A percentile compares a stretch with the other conserved stretches of the same genome.
These are phyloP conservation scores for Enteromius argenteus DNA, from an alignment of 2,797 vertebrate genomes.

Conservation along the genomic window DNA sequence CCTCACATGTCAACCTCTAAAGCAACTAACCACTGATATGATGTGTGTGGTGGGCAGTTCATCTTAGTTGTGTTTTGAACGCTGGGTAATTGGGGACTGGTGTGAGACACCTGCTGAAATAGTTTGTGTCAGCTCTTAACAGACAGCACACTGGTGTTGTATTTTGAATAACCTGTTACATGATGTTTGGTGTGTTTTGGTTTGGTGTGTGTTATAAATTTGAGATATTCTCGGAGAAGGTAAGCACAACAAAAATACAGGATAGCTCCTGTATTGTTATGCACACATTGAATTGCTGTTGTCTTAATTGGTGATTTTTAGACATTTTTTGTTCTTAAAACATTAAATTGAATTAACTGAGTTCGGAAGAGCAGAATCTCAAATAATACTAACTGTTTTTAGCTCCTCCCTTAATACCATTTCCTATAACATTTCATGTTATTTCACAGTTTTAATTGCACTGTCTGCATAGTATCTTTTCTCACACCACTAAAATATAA, in stretches of 20 bases:
- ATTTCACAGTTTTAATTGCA: constrained; percentile 35
- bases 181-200: constrained; percentile 37
- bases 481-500: not conserved
- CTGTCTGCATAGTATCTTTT: constrained; percentile 15
- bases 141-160: constrained; percentile 43
- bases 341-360: too few relatives aligned
- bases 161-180: constrained; percentile 41
- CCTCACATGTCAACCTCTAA: constrained; percentile 49
- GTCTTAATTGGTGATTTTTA: not conserved
- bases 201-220: constrained; percentile 39
- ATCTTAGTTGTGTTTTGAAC: constrained; percentile 50
- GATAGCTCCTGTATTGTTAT: not conserved
- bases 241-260: not conserved
- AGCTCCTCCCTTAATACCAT: not conserved
- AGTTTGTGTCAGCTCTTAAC: constrained; percentile 52
- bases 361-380: constrained; percentile 11
- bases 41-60: constrained; percentile 36
- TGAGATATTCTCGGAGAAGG: constrained; percentile 38
- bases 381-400: constrained; percentile 13
- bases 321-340: not conserved
- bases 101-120: constrained; percentile 47
- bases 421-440: not conserved
- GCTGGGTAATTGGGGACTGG: constrained; percentile 45
- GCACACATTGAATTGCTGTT: constrained; percentile 7
- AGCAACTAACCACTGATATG: constrained; percentile 61